Percentiles rank a stretch among this genome's conserved stretches.
These are phyloP conservation scores for Colletes latitarsis DNA, from an alignment of 1,140 invertebrate species.

Conservation along the genomic window DNA sequence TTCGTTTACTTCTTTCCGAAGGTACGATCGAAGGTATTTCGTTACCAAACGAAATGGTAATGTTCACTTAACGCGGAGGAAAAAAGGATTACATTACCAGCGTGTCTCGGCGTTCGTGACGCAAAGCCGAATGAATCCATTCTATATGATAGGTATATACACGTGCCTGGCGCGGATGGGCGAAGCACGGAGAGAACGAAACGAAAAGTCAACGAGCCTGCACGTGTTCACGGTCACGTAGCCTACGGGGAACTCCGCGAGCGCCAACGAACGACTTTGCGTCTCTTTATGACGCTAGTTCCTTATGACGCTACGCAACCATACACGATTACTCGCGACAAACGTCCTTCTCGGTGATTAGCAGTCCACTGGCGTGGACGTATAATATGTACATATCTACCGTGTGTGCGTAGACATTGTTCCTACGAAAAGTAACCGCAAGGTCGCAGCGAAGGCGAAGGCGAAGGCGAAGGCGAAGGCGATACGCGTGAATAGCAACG, in stretches of 20 bases:
- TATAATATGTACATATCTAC: background rate
- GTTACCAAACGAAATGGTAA: too few relatives aligned
- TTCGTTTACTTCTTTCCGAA: too few relatives aligned
- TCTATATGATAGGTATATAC: too few relatives aligned
- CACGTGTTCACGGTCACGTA: background rate
- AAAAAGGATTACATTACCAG: too few relatives aligned
- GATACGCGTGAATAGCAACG: constrained; percentile 39
- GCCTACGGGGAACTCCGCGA: too few relatives aligned
- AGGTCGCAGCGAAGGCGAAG: constrained; percentile 45
- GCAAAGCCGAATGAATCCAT: too few relatives aligned
- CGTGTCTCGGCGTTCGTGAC: too few relatives aligned
- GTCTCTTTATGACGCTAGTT: background rate
- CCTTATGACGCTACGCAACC: background rate
- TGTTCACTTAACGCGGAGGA: too few relatives aligned
- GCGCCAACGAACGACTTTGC: background rate
- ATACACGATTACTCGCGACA: too few relatives aligned
- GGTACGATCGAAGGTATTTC: too few relatives aligned
- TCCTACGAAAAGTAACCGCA: constrained; percentile 54
- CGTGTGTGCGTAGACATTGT: constrained; percentile 5
- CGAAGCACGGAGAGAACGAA: constrained; percentile 35
- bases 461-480: constrained; percentile 10
- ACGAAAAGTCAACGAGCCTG: constrained; percentile 59
- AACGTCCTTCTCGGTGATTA: constrained; percentile 9
- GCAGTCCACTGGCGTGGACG: constrained; percentile 1
- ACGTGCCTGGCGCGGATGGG: too few relatives aligned